Base-by-base conservation (phyloP, 2,888 invertebrate species). In the Lasioglossum vierecki region DNA sequence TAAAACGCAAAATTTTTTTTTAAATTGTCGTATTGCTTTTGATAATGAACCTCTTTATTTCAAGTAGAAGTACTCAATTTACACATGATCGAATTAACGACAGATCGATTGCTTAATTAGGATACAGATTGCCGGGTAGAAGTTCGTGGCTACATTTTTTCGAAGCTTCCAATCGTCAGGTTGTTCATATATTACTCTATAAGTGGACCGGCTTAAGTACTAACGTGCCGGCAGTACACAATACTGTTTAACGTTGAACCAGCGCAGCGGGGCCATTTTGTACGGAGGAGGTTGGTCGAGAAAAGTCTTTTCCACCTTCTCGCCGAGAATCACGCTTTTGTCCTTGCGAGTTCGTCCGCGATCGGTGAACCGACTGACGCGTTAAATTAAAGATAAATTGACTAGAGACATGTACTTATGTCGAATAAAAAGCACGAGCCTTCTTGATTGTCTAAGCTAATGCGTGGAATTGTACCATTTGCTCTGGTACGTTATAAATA, bases 341-440 rank as follows among this genome's bases (percentile, higher is more conserved):
- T 79, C 22, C 46, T 39, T 26, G 15, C n/a, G 72, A 53, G 60
- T n/a, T n/a, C 46, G 6, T 44, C 71, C 63, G 75, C 72, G 75
- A 63, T 18, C 13, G 8, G 46, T 35, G 39, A 71, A 81, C 66
- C 53, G 73, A 74, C 82, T 66, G 72, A 57, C 63, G 83, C 46
- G 80, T 41, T 82, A 73, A 79, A 18, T 83, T 80, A 85, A 87
- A 76, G 41, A 39, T 83, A 86, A 83, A 88, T 82, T 91, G 90
- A 91, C 90, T 91, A 91, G 90, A 83, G 81, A 90, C 76, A 78
- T 35, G 39, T 26, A 60, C 85, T 88, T 90, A 85, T 76, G 76
- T 84, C 83, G 82, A 85, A 90, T 87, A 89, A 92, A 91, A 92
- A 92, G 86, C 92, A 93, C 93, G 92, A 93, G 91, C 92, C 92